Conservation (phyloP, 2,113 vertebrate genomes). For the Lepus europaeus region DNA sequence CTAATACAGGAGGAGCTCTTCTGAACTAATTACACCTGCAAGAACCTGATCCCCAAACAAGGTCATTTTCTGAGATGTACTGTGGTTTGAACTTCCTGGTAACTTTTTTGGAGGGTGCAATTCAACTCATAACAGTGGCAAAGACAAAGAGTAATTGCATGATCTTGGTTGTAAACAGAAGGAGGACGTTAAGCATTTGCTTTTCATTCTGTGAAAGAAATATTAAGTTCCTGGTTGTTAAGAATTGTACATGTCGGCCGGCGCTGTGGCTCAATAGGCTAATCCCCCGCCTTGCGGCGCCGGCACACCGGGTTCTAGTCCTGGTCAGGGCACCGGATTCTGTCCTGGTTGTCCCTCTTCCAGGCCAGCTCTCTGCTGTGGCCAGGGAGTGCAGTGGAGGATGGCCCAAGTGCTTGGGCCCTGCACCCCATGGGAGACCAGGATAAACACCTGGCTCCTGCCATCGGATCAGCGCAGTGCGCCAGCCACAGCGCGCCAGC, state of each 20-base stretch:
- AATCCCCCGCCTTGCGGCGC: too few relatives aligned
- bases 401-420: too few relatives aligned
- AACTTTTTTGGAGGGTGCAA: background rate
- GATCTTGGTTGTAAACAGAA: background rate
- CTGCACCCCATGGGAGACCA: too few relatives aligned
- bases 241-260: background rate
- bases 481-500: too few relatives aligned
- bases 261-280: too few relatives aligned
- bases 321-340: too few relatives aligned
- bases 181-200: background rate
- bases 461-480: too few relatives aligned
- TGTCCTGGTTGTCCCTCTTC: too few relatives aligned
- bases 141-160: background rate
- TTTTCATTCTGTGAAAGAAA: slow-evolving; percentile 4
- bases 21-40: background rate
- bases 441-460: too few relatives aligned
- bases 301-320: too few relatives aligned
- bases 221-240: background rate
- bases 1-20: background rate
- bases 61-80: background rate
- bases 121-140: background rate
- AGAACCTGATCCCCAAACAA: background rate
- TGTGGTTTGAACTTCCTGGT: background rate
- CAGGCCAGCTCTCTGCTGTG: too few relatives aligned
- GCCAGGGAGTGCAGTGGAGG: too few relatives aligned